These are phyloP conservation scores for Dissostichus mawsoni DNA, from an alignment of 2,113 vertebrate genomes.

Conservation along the genomic window DNA sequence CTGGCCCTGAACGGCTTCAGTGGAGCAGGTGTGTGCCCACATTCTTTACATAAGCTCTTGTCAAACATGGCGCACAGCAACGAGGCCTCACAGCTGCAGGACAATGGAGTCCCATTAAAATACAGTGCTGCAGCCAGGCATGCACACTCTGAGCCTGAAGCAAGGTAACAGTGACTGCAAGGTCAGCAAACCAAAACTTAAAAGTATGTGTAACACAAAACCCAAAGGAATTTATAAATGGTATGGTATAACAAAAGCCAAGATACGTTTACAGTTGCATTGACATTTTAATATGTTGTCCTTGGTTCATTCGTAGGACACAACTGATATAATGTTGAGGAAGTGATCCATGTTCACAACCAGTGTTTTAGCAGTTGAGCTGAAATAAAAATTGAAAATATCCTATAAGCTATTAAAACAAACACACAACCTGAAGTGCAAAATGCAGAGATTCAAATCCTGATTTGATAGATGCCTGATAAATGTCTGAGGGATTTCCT, in stretches of 20 bases:
- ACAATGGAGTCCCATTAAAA: conserved; percentile 65
- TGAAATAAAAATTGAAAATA: not conserved
- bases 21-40: conserved; percentile 68
- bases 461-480: not conserved
- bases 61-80: conserved; percentile 68
- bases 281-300: not conserved
- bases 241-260: not conserved
- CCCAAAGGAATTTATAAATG: conserved; percentile 9
- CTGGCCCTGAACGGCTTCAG: conserved; percentile 42
- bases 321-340: not conserved
- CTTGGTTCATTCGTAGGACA: not conserved
- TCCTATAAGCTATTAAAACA: not conserved
- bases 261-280: too few relatives aligned
- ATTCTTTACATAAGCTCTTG: conserved; percentile 75
- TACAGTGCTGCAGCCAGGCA: conserved; percentile 35
- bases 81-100: conserved; percentile 71
- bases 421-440: not conserved
- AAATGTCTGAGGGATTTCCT: not conserved
- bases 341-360: not conserved
- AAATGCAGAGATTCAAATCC: not conserved
- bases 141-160: conserved; percentile 27
- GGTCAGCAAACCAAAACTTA: conserved; percentile 22
- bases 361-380: not conserved
- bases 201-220: not conserved
- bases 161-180: conserved; percentile 34